phyloP scores from a whole-genome alignment of 2,797 vertebrate species.

The Odontamblyopus rebecca region DNA sequence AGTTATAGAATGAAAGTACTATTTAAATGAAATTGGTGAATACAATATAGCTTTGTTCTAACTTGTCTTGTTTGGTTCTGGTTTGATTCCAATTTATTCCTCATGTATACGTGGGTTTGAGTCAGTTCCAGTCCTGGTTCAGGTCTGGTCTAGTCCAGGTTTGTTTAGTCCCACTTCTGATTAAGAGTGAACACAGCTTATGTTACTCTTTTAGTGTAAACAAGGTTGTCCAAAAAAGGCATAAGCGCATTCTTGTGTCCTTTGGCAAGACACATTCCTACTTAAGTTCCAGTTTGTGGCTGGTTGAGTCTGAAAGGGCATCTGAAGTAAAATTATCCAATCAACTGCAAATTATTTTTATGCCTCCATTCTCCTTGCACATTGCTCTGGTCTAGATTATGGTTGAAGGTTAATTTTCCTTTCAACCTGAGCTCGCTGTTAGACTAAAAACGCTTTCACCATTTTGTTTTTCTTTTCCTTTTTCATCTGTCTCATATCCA shows the following conservation, averaged over 20 bases:
- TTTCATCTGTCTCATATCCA: constrained; percentile 5
- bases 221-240: not conserved
- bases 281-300: not conserved
- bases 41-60: not conserved
- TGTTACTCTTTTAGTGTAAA: not conserved
- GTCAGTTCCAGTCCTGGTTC: not conserved
- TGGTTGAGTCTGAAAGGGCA: not conserved
- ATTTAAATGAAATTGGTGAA: not conserved
- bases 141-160: too few species aligned
- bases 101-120: not conserved
- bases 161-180: not conserved
- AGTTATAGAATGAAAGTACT: too few species aligned
- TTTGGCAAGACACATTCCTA: not conserved
- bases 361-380: not conserved
- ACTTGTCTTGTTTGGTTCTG: not conserved
- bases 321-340: not conserved
- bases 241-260: not conserved
- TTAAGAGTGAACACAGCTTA: not conserved
- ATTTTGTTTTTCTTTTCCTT: not conserved
- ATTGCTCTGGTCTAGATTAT: not conserved
- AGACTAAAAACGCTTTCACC: not conserved
- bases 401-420: not conserved
- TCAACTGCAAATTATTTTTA: not conserved
- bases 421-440: not conserved
- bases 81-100: not conserved